A percentile compares a stretch with the other conserved stretches of the same genome.
Evolutionary conservation across 2,113 vertebrate genomes (phyloP).

Genomic region (Malurus melanocephalus): DNA sequence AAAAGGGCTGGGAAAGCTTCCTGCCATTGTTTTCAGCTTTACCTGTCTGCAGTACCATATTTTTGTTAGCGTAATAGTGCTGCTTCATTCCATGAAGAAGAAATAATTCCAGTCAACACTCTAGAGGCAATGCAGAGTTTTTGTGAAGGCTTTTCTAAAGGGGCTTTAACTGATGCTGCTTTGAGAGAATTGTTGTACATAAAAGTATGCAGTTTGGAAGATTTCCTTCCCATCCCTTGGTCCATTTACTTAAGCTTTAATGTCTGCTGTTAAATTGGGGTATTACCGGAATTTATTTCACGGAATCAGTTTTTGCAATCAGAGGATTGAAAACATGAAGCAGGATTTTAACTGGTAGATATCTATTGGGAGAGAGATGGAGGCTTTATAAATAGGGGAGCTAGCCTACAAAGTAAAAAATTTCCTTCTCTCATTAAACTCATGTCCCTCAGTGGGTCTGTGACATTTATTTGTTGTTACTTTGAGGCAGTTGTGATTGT

Average conservation of each 20-base stretch:
- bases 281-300: neutral
- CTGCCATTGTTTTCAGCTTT: neutral
- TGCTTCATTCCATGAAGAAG: neutral
- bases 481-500: neutral
- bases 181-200: neutral
- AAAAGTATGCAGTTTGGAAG: neutral
- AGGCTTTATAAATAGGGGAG: neutral
- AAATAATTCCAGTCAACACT: neutral
- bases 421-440: neutral
- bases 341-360: neutral
- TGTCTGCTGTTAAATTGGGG: neutral
- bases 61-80: neutral
- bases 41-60: neutral
- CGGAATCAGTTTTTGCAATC: neutral
- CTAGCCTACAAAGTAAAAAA: neutral
- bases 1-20: neutral
- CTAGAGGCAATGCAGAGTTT: neutral
- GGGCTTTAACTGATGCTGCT: neutral
- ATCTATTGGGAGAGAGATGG: neutral
- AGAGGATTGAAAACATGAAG: neutral
- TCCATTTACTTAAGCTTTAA: neutral
- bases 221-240: neutral
- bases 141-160: neutral
- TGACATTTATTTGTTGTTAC: neutral
- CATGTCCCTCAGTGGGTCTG: neutral